Percentiles rank a stretch among this genome's conserved stretches.
Evolutionary conservation across 1,140 invertebrate genomes (phyloP).

Genomic region (Drosophila carrolli): DNA sequence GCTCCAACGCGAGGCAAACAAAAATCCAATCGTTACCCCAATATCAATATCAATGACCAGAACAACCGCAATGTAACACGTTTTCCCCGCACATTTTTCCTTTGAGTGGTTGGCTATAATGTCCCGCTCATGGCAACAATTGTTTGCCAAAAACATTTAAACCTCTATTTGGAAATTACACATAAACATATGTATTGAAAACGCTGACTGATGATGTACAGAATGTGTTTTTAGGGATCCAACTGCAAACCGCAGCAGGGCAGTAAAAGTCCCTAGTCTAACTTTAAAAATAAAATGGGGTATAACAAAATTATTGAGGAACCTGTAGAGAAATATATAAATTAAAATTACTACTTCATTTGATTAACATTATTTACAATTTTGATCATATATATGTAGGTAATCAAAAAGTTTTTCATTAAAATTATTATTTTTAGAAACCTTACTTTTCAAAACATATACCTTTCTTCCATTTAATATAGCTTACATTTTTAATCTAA

Average conservation of each 20-base stretch:
- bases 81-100: conserved; percentile 60
- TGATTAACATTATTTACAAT: too few relatives aligned
- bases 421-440: too few relatives aligned
- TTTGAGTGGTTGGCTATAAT: background rate
- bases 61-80: conserved; percentile 80
- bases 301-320: background rate
- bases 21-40: conserved; percentile 48
- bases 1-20: conserved; percentile 39
- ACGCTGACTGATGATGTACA: conserved; percentile 4
- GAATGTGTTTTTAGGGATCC: background rate
- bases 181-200: conserved; percentile 71
- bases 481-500: too few relatives aligned
- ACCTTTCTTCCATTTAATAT: too few relatives aligned
- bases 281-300: background rate
- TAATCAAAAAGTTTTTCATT: too few relatives aligned
- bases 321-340: background rate
- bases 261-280: background rate
- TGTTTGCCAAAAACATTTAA: conserved; percentile 82
- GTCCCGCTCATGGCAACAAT: conserved; percentile 43
- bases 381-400: too few relatives aligned
- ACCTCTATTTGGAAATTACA: conserved; percentile 80
- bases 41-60: conserved; percentile 75
- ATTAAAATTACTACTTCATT: too few relatives aligned
- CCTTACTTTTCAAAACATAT: too few relatives aligned
- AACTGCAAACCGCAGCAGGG: conserved; percentile 28